Percentiles rank a stretch among this genome's conserved stretches.
Conservation (phyloP, 2,113 vertebrate genomes). For the Climacteris rufus region DNA sequence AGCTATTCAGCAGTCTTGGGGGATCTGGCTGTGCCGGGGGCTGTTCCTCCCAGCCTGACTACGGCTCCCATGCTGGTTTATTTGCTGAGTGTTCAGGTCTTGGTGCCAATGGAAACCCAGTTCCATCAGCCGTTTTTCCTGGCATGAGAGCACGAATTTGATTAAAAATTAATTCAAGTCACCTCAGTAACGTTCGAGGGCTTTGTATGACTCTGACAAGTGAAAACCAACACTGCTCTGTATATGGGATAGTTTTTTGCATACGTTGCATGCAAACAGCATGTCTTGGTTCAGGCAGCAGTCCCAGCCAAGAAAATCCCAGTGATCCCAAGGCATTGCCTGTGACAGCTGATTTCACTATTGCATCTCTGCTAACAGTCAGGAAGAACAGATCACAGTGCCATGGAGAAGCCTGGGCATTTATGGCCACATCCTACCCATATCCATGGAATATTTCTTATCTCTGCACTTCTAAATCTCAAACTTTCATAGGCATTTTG, state of each 20-base stretch:
- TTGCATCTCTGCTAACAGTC: neutral
- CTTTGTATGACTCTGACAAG: neutral
- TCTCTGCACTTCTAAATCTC: neutral
- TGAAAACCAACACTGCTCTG: neutral
- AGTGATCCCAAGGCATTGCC: neutral
- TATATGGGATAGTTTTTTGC: neutral
- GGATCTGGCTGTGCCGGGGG: neutral
- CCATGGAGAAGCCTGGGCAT: neutral
- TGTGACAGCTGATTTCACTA: neutral
- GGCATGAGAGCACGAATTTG: neutral
- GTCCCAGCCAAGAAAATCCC: neutral
- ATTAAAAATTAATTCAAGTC: slow-evolving; percentile 1
- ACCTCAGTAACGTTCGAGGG: neutral
- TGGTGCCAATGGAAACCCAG: slow-evolving; percentile 17
- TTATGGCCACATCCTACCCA: neutral
- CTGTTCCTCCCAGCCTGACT: neutral
- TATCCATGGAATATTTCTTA: neutral
- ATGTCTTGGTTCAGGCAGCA: neutral
- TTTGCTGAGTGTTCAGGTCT: slow-evolving; percentile 21
- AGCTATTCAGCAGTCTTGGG: neutral
- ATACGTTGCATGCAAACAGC: neutral
- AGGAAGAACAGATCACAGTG: neutral
- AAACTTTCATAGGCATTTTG: neutral
- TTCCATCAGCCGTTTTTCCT: neutral
- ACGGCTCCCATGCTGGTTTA: neutral